Evolutionary conservation across 2,888 invertebrate genomes (phyloP).

Genomic region (Drosophila limbata): DNA sequence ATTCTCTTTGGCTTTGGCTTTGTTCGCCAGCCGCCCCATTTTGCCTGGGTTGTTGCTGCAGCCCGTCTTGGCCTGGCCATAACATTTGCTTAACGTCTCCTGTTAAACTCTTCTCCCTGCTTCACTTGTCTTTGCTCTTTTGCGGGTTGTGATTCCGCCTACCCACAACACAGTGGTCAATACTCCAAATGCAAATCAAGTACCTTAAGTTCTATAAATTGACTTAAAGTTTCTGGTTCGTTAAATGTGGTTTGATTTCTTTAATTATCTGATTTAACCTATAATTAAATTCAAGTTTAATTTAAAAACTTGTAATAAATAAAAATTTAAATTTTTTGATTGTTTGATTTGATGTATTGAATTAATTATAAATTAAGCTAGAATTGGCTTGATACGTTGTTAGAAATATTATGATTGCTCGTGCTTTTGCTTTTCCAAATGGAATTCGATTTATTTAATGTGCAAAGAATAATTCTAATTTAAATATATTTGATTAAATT

Average conservation of each 20-base stretch:
- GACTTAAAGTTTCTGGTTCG: not conserved
- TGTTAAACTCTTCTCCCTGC: constrained; percentile 62
- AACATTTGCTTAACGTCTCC: constrained; percentile 77
- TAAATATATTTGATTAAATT: not conserved
- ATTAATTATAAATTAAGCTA: too few relatives aligned
- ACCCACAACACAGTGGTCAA: constrained; percentile 45
- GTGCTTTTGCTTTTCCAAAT: too few relatives aligned
- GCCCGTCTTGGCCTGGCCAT: constrained; percentile 57
- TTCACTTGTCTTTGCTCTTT: constrained; percentile 32
- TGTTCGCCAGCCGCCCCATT: constrained; percentile 73
- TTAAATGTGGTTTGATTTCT: not conserved
- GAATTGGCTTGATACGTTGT: too few relatives aligned
- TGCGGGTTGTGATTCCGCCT: constrained; percentile 49
- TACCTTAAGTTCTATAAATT: not conserved
- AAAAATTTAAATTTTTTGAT: not conserved
- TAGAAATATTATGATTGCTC: too few relatives aligned
- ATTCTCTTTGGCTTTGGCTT: constrained; percentile 67
- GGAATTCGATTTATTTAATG: too few relatives aligned
- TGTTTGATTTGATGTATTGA: too few relatives aligned
- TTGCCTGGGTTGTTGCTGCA: constrained; percentile 37
- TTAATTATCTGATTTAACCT: not conserved
- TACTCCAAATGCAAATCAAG: not conserved
- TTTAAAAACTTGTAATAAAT: too few relatives aligned
- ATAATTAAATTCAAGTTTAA: not conserved
- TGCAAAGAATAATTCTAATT: too few relatives aligned